phyloP scores from a whole-genome alignment of 2,113 vertebrate genomes.

The Genyomyrus donnyi region DNA sequence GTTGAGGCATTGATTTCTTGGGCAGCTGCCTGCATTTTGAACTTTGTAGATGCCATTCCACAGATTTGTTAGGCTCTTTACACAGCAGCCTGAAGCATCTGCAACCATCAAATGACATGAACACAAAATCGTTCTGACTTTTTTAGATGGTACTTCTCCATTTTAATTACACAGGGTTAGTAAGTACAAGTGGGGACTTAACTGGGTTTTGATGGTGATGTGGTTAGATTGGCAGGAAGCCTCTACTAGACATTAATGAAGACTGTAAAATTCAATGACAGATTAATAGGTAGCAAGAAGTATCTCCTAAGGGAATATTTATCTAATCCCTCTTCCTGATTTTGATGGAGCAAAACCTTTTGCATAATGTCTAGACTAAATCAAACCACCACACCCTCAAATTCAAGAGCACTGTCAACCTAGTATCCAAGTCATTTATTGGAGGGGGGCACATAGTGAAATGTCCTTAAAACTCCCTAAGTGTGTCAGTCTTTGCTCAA shows the following conservation, averaged over 20 bases:
- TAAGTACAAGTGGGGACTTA: not conserved
- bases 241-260: not conserved
- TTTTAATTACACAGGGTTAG: not conserved
- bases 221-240: not conserved
- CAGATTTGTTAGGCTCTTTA: not conserved
- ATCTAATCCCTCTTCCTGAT: not conserved
- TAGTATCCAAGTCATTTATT: not conserved
- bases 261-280: constrained; percentile 2
- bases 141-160: not conserved
- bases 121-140: not conserved
- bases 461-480: not conserved
- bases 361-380: not conserved
- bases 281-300: not conserved
- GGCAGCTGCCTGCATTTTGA: not conserved
- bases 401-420: not conserved
- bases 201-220: not conserved
- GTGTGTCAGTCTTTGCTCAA: not conserved
- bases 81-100: not conserved
- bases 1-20: not conserved
- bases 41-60: not conserved
- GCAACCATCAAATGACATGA: not conserved
- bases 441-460: not conserved
- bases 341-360: not conserved
- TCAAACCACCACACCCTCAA: not conserved
- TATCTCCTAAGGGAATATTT: not conserved